Conservation (phyloP, 2,888 invertebrate genomes). For the Drosophila aldrichi region DNA sequence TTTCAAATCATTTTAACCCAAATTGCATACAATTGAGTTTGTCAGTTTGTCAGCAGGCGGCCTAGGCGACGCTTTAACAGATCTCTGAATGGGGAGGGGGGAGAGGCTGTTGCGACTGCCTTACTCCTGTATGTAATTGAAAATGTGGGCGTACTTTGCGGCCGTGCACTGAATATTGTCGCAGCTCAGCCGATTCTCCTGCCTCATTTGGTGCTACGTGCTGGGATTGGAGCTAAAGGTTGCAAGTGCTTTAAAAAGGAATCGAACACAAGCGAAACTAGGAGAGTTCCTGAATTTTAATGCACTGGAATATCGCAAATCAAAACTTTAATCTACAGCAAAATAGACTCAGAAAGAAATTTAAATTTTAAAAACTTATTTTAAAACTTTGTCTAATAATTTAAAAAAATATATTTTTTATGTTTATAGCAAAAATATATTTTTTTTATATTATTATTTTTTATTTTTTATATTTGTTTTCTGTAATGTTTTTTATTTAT, state of each 20-base stretch:
- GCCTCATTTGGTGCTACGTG: slow-evolving; percentile 7
- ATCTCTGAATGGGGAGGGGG: too few species aligned
- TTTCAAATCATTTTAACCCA: slow-evolving; percentile 76
- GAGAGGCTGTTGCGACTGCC: background rate
- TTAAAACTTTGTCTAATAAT: background rate
- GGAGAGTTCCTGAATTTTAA: background rate
- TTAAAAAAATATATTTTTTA: background rate
- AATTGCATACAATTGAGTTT: slow-evolving; percentile 76
- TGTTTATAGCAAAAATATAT: too few species aligned
- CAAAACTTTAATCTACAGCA: too few species aligned
- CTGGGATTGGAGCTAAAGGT: background rate
- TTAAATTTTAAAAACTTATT: background rate
- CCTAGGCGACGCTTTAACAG: slow-evolving; percentile 8
- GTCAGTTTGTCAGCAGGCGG: slow-evolving; percentile 39
- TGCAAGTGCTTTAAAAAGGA: background rate
- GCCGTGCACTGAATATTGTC: slow-evolving; percentile 8
- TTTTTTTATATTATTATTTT: too few species aligned
- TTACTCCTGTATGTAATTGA: slow-evolving; percentile 10
- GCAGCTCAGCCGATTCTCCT: slow-evolving; percentile 2
- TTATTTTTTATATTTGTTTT: too few species aligned
- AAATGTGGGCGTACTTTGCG: slow-evolving; percentile 2
- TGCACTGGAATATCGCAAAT: background rate
- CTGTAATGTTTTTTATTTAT: too few species aligned
- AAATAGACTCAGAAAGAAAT: background rate
- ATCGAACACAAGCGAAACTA: too few species aligned